phyloP scores from a whole-genome alignment of 1,140 invertebrate genomes.

The Teleopsis dalmanni region DNA sequence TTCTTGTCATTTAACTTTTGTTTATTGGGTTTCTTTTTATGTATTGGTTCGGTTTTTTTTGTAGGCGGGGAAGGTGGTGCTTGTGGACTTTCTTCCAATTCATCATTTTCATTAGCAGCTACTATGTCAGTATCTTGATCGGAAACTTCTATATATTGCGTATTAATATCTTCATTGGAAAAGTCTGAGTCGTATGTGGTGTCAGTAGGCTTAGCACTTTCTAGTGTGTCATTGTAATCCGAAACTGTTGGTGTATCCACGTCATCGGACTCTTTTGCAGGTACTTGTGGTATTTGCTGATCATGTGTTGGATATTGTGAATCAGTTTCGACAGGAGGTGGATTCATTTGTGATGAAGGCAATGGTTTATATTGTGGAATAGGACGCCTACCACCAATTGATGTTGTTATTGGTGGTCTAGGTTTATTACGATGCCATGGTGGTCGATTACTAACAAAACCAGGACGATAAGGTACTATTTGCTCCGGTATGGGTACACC shows the following conservation, averaged over 20 bases:
- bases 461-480: slow-evolving; percentile 54
- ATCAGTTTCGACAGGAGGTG: slow-evolving; percentile 9
- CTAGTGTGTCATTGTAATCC: slow-evolving; percentile 14
- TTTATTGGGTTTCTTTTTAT: slow-evolving; percentile 27
- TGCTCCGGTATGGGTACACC: slow-evolving; percentile 68
- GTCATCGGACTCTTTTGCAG: slow-evolving; percentile 9
- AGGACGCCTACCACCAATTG: slow-evolving; percentile 43
- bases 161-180: slow-evolving; percentile 34
- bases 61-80: background rate
- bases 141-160: slow-evolving; percentile 38
- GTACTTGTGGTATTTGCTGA: slow-evolving; percentile 21
- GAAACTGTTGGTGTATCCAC: slow-evolving; percentile 14
- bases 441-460: slow-evolving; percentile 50
- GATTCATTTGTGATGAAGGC: slow-evolving; percentile 29
- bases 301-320: slow-evolving; percentile 12
- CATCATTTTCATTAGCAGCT: background rate
- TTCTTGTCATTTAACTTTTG: slow-evolving; percentile 25
- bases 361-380: slow-evolving; percentile 51
- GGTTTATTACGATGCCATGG: slow-evolving; percentile 55
- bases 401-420: slow-evolving; percentile 40
- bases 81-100: background rate
- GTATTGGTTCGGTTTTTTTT: slow-evolving; percentile 4
- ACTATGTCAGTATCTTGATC: slow-evolving; percentile 29
- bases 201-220: slow-evolving; percentile 29
- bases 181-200: slow-evolving; percentile 39